Conservation (phyloP, 1,140 invertebrate genomes). For the Tenebrio molitor region DNA sequence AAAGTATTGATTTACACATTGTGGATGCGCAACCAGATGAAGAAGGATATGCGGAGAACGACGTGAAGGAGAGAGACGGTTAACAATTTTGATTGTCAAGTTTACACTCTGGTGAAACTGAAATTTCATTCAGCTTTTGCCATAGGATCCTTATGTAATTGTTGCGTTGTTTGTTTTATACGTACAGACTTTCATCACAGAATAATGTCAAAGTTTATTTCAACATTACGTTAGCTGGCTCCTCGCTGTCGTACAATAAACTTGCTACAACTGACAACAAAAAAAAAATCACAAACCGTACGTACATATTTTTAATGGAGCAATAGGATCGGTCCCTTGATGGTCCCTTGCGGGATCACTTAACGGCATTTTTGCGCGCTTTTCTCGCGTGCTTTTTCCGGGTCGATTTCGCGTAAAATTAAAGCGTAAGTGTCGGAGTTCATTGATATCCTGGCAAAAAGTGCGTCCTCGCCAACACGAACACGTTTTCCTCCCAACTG, state of each 20-base stretch:
- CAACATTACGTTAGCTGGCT: background rate
- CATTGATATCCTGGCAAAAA: background rate
- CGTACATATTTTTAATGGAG: too few species aligned
- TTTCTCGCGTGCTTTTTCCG: too few species aligned
- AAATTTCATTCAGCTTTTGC: constrained; percentile 42
- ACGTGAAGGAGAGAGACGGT: background rate
- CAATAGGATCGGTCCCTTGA: background rate
- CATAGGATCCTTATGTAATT: constrained; percentile 14
- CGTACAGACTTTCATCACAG: constrained; percentile 6
- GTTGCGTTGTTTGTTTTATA: constrained; percentile 10
- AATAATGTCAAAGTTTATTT: constrained; percentile 21
- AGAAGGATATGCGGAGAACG: background rate
- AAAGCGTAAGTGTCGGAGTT: background rate
- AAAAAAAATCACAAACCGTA: too few species aligned
- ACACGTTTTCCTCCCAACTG: background rate
- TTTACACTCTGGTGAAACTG: constrained; percentile 44
- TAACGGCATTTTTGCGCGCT: too few species aligned
- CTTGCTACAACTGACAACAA: too few species aligned
- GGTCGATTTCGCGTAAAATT: too few species aligned
- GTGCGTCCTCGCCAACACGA: constrained; percentile 3
- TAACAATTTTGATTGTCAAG: constrained; percentile 39
- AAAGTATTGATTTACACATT: constrained; percentile 31
- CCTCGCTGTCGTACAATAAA: background rate
- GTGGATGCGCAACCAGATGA: constrained; percentile 21
- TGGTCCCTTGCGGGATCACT: background rate